Evolutionary conservation across 2,113 vertebrate genomes (phyloP).

Genomic region (Amphilophus citrinellus): DNA sequence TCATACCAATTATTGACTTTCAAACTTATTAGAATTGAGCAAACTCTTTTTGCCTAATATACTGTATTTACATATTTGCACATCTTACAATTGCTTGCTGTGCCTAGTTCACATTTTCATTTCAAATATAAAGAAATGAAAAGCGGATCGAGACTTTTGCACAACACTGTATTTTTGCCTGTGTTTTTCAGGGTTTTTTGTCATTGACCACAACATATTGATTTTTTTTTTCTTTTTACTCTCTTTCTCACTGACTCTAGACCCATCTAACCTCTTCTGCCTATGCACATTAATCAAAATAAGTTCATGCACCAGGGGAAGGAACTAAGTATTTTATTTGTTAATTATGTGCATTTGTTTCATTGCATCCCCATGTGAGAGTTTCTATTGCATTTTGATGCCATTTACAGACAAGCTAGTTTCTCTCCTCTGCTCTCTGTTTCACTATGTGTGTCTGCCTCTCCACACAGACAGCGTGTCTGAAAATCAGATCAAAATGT

Average conservation of each 20-base stretch:
- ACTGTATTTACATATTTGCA: background rate
- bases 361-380: background rate
- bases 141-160: fast-evolving
- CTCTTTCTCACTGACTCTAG: background rate
- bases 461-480: background rate
- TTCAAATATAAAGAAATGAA: background rate
- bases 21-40: background rate
- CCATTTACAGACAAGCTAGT: background rate
- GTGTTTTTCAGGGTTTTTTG: background rate
- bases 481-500: background rate
- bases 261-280: background rate
- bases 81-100: background rate
- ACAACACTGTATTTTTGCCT: background rate
- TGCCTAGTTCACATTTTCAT: background rate
- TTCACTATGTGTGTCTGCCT: background rate
- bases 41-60: background rate
- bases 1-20: background rate
- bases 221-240: background rate
- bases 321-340: background rate
- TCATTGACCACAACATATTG: background rate
- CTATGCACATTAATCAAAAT: background rate
- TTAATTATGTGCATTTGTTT: background rate
- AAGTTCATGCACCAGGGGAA: background rate
- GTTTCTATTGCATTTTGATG: background rate
- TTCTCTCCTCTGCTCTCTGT: background rate